Conservation (phyloP, 2,113 vertebrate species). For the Mesoclemmys tuberculata region DNA sequence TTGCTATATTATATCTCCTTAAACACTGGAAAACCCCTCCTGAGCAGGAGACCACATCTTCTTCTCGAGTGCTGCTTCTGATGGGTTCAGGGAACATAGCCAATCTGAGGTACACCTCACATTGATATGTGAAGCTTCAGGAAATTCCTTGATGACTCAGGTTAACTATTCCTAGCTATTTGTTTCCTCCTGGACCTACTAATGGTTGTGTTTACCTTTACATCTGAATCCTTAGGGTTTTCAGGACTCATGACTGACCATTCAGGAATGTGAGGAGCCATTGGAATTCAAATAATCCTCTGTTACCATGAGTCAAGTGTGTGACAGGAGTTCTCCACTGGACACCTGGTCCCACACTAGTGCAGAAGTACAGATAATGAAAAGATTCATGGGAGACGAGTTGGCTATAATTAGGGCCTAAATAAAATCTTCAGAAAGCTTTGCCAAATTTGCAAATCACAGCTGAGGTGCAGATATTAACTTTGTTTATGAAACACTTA, state of each 20-base stretch:
- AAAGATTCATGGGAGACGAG: neutral
- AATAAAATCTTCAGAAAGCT: neutral
- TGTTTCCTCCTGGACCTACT: neutral
- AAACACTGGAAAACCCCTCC: too few relatives aligned
- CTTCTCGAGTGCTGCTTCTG: neutral
- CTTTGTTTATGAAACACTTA: neutral
- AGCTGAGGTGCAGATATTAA: neutral
- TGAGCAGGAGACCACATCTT: neutral
- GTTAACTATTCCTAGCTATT: neutral
- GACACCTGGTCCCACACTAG: neutral
- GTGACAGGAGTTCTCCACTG: neutral
- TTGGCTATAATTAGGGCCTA: neutral
- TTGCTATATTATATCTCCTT: neutral
- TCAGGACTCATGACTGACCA: neutral
- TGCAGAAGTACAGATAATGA: neutral
- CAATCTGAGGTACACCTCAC: neutral
- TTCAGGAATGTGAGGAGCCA: neutral
- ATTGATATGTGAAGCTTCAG: neutral
- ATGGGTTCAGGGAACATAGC: neutral
- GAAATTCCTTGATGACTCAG: slow-evolving; percentile 17
- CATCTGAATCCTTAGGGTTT: neutral
- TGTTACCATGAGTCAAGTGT: neutral
- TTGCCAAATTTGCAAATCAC: neutral
- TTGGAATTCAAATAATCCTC: neutral
- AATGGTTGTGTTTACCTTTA: neutral